Base-by-base conservation (phyloP, 2,113 vertebrate species). In the Chaetorhynchus papuensis region DNA sequence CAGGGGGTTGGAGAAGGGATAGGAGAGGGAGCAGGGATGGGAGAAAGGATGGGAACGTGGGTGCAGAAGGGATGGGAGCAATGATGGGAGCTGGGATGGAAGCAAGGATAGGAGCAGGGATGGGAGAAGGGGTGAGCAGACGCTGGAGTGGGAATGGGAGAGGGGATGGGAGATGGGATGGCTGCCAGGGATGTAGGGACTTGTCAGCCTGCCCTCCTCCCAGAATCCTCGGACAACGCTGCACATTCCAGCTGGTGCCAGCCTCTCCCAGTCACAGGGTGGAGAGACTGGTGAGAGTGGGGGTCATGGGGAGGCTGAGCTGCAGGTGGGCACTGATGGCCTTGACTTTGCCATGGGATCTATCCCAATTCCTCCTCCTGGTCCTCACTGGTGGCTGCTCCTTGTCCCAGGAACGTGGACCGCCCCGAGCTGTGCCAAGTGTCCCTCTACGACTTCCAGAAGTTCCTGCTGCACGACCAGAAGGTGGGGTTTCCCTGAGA, bases 391-490 rank as follows among this genome's bases (percentile, higher is more conserved):
- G 39, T 13, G 53, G 20, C 20, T 1, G 0, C 65, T 89, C 35
- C 11, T 0, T 77, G 16, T 84, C 19, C 33, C 91, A 99, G 98
- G 93, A 99, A 99, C 0, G 98, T 99, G 11, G 98, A 99, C 56
- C 96, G 98, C 53, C 98, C 98, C 0, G 98, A 98, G 94, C 97
- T 98, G 35, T 99, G 98, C 95, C 98, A 98, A 54, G 97, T 99
- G 90, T 98, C 98, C 22, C 97, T 99, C 39, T 99, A 98, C 0
- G 98, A 99, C 97, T 99, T 99, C 96, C 98, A 99, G 97, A 99
- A 98, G 96, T 99, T 99, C 92, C 88, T 99, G 35, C 98, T 98
- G 93, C 98, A 98, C 4, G 98, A 99, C 90, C 98, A 99, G 97
- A 99, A 99, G 98, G 98, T 99, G 97, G 13, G 68, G 54, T 19